Evolutionary conservation across 2,113 vertebrate genomes (phyloP).

Genomic region (Natator depressus): DNA sequence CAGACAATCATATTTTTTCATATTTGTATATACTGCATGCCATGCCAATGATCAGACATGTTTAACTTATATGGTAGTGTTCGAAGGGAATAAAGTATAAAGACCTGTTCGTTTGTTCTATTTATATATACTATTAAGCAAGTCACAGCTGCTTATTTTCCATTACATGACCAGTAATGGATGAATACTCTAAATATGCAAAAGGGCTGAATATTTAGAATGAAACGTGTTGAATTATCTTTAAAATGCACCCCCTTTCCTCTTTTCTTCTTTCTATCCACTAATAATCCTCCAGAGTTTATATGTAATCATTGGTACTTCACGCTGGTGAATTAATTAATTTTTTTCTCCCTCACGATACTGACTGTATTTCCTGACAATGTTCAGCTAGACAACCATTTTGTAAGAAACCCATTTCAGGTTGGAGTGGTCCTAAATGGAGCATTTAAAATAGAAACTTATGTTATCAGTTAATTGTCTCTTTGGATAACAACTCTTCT

Average conservation of each 20-base stretch:
- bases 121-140: no score
- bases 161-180: no score
- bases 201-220: no score
- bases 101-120: neutral
- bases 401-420: neutral
- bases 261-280: no score
- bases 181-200: no score
- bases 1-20: neutral
- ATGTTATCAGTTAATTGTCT: neutral
- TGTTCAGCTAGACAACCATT: neutral
- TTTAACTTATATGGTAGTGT: neutral
- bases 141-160: no score
- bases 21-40: neutral
- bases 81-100: neutral
- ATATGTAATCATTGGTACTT: no score
- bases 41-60: neutral
- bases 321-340: no score
- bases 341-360: neutral
- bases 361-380: neutral
- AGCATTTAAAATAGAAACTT: neutral
- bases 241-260: no score
- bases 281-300: no score
- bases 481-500: neutral
- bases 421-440: neutral
- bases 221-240: no score